These are phyloP conservation scores for Microtus oregoni DNA, from an alignment of 2,113 vertebrate genomes.

Conservation along the genomic window DNA sequence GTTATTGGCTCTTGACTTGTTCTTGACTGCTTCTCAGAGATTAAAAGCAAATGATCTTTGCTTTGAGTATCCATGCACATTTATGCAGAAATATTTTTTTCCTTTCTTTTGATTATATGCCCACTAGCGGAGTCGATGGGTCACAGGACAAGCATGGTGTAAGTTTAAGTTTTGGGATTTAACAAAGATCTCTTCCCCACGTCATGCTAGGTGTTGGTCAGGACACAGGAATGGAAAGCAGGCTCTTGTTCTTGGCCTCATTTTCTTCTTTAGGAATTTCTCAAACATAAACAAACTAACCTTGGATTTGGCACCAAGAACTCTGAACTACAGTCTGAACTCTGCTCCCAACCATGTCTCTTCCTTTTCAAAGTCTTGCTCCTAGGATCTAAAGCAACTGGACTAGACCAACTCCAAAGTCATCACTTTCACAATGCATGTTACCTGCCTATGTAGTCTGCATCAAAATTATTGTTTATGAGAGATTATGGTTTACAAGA, in stretches of 20 bases:
- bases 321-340: neutral
- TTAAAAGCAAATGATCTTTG: neutral
- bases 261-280: slow-evolving; percentile 15
- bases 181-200: neutral
- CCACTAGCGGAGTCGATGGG: neutral
- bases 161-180: slow-evolving; percentile 34
- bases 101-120: neutral
- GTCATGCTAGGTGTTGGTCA: neutral
- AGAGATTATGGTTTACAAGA: neutral
- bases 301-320: neutral
- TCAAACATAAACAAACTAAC: neutral
- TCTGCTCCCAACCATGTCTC: neutral
- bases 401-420: neutral
- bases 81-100: neutral
- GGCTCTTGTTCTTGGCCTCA: neutral
- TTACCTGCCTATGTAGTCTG: slow-evolving; percentile 32
- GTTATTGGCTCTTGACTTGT: neutral
- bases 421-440: neutral
- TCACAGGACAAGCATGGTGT: neutral
- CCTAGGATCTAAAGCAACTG: neutral
- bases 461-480: neutral
- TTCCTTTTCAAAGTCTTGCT: neutral
- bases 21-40: neutral
- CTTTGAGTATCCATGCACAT: neutral
- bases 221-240: neutral